phyloP scores from a whole-genome alignment of 2,113 vertebrate genomes.

The Caranx melampygus region DNA sequence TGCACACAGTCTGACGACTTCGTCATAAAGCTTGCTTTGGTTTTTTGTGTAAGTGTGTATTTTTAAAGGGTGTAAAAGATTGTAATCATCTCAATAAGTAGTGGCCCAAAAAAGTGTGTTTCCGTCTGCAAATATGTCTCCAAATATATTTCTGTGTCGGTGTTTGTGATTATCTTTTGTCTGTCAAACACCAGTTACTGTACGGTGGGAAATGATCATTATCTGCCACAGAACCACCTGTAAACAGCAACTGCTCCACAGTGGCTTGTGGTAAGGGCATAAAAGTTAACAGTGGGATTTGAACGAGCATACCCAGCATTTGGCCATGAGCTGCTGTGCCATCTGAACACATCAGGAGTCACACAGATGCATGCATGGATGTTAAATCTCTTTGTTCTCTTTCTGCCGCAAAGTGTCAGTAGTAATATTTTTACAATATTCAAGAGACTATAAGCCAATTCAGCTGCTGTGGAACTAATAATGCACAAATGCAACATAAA shows the following conservation, averaged over 20 bases:
- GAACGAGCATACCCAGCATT: not conserved
- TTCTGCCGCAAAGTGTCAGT: constrained; percentile 2
- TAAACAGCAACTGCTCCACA: constrained; percentile 45
- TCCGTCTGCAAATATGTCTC: constrained; percentile 46
- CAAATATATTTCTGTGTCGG: constrained; percentile 30
- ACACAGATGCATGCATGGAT: not conserved
- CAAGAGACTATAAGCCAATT: not conserved
- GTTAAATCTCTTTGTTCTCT: not conserved
- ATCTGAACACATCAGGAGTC: not conserved
- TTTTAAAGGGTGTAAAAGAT: constrained; percentile 43
- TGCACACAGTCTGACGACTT: constrained; percentile 19
- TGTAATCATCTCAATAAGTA: constrained; percentile 58
- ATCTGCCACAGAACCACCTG: constrained; percentile 50
- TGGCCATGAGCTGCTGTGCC: not conserved
- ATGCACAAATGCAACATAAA: not conserved
- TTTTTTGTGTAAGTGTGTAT: constrained; percentile 6
- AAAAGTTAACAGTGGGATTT: constrained; percentile 36
- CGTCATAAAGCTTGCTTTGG: constrained; percentile 14
- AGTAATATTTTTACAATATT: not conserved
- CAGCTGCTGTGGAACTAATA: constrained; percentile 11
- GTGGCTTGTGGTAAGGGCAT: constrained; percentile 11
- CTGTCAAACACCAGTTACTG: constrained; percentile 50
- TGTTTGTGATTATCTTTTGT: constrained; percentile 50
- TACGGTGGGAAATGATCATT: constrained; percentile 57
- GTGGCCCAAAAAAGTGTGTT: constrained; percentile 23